Evolutionary conservation across 1,140 invertebrate genomes (phyloP).

Genomic region (Dreissena polymorpha): DNA sequence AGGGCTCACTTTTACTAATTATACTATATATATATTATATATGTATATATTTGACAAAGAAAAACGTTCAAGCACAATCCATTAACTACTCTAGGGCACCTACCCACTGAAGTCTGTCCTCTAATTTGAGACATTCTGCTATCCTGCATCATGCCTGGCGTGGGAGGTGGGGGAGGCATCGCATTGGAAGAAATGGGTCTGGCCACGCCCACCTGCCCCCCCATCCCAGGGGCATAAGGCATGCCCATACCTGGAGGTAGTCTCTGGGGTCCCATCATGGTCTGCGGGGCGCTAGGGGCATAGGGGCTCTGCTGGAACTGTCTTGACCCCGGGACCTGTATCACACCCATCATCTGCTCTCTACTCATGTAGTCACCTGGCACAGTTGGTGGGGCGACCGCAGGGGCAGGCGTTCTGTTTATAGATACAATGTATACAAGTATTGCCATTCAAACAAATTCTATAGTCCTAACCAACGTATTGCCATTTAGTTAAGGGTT

Average conservation of each 20-base stretch:
- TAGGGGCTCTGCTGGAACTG: slow-evolving; percentile 5
- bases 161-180: slow-evolving; percentile 48
- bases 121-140: slow-evolving; percentile 54
- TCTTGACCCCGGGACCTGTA: background rate
- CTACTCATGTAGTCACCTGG: slow-evolving; percentile 82
- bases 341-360: slow-evolving; percentile 5
- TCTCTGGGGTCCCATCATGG: slow-evolving; percentile 56
- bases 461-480: too few relatives aligned
- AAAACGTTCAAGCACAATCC: too few relatives aligned
- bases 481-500: background rate
- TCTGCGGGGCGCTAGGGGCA: slow-evolving; percentile 30
- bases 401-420: slow-evolving; percentile 89
- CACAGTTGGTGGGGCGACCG: slow-evolving; percentile 93
- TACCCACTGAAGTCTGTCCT: slow-evolving; percentile 64
- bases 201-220: slow-evolving; percentile 84
- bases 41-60: too few relatives aligned
- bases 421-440: too few relatives aligned
- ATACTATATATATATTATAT: too few relatives aligned
- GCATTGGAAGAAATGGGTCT: slow-evolving; percentile 82
- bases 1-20: too few relatives aligned
- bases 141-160: slow-evolving; percentile 53
- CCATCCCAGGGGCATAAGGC: slow-evolving; percentile 34
- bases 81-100: background rate
- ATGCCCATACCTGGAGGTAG: slow-evolving; percentile 33
- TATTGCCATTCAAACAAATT: background rate